A percentile compares a stretch with the other conserved stretches of the same genome.
Conservation (phyloP, 2,113 vertebrate genomes). For the Polypterus bichir region DNA sequence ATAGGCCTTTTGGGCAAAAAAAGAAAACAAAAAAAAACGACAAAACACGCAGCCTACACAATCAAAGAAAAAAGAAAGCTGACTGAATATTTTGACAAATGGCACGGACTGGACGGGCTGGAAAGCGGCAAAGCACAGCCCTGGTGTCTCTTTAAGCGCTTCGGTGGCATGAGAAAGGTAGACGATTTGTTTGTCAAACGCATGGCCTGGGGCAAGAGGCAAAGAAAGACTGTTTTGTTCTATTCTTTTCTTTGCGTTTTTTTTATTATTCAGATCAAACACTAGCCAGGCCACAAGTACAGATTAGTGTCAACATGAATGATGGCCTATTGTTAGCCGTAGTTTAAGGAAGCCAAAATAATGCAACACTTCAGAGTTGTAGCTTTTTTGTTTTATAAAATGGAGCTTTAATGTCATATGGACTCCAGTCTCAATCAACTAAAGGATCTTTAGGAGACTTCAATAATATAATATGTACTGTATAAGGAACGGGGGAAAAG, state of each 20-base stretch:
- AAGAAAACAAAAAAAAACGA: no score
- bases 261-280: constrained; percentile 11
- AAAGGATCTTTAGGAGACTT: no score
- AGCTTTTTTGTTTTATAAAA: no score
- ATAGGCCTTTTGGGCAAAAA: no score
- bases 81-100: constrained; percentile 34
- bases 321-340: background rate
- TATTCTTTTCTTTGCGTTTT: background rate
- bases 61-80: constrained; percentile 6
- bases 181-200: constrained; percentile 13
- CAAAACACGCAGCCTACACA: no score
- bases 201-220: background rate
- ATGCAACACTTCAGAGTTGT: no score
- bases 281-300: background rate
- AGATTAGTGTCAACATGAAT: constrained; percentile 24
- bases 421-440: no score
- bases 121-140: constrained; percentile 22
- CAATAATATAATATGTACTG: no score
- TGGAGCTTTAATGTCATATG: no score
- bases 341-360: background rate
- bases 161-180: constrained; percentile 11
- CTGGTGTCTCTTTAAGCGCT: constrained; percentile 15
- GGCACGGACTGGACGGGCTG: background rate
- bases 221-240: background rate
- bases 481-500: no score